Base-by-base conservation (phyloP, 2,113 vertebrate genomes). In the Dolichotis patagonum region DNA sequence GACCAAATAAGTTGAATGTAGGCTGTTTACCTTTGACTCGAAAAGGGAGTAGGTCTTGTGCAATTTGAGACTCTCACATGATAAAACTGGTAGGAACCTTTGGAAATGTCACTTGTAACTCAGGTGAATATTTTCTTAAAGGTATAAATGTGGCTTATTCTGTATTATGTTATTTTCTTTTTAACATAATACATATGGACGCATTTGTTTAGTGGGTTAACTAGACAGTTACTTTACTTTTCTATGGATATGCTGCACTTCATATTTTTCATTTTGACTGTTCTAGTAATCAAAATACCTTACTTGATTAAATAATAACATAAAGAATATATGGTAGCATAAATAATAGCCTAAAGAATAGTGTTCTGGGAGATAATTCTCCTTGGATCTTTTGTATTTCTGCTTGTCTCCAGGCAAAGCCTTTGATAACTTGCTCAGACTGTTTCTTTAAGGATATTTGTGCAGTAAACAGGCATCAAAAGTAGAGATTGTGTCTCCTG, bases 241-340 rank as follows among this genome's bases (percentile, higher is more conserved):
- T 89, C 4, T 78, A 90, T 92, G 7, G 60, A 94, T 85, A 94
- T 71, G 49, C n/a, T 94, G 10, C 75, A 83, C 75, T 90, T 94
- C 62, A 7, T 96, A 3, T 82, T 56, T 95, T 88, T 7, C 32
- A 84, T 62, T 90, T 97, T 97, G 38, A 1, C 43, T 92, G n/a
- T 85, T 92, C 90, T 71, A 88, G 4, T 56, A 41, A 9, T 80
- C 38, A 97, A 67, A 77, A 41, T 96, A 16, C n/a, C 84, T 78
- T 93, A 69, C 43, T 88, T 88, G 43, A 24, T 82, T 93, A 73
- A 84, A 69, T 62, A 81, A 85, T 84, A 85, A n/a, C 38, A 69
- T 84, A 75, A 83, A 91, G 71, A 69, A 85, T 85, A 83, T 67
- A 62, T 87, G 41, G 19, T 49, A 69, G 20, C 5, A 8, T 93